Evolutionary conservation across 2,797 vertebrate species (phyloP), one percentile per base, ranked within the genome.

Genomic region (Hippopotamyrus pictus): DNA sequence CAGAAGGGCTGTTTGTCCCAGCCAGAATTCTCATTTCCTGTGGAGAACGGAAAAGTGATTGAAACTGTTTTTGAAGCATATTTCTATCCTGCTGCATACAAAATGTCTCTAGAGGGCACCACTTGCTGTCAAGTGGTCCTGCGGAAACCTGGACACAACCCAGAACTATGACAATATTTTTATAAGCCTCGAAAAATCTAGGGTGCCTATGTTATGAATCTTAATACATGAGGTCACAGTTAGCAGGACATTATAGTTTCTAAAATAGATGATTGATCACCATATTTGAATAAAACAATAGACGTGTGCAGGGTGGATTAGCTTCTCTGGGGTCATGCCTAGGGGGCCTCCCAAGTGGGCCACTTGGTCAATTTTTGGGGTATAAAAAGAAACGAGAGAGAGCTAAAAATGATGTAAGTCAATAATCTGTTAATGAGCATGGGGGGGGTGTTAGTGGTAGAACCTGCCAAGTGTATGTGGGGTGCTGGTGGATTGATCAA

Each of bases 41-140:
- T 85, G 7, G 41, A 53, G 44, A 51, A 14, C 1, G n/a, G 5
- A 85, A 51, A 29, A 51, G 83, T 84, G 22, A 85, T 25, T 51
- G 11, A 50, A 84, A 50, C 19, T 50, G n/a, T 50, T 50, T 84
- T 51, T 84, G 19, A 85, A 50, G 25, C 44, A 85, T 25, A 25
- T 85, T 85, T 85, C 76, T n/a, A 11, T 82, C 41, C 76, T 82
- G 76, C 76, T 82, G 19, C 76, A 82, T 82, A 46, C 14, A 82
- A 50, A 29, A 50, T 51, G 83, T 85, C 83, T 51, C 83, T 85
- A 50, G 83, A 51, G 44, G 46, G 48, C 48, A 85, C 48, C 48
- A 85, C n/a, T 25, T 48, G 83, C 46, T 85, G 44, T 85, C 48
- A 85, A 53, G 46, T 53, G 48, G n/a, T 4, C 48, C 3, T 48